Evolutionary conservation across 1,140 invertebrate genomes (phyloP).

Genomic region (Drusus annulatus): DNA sequence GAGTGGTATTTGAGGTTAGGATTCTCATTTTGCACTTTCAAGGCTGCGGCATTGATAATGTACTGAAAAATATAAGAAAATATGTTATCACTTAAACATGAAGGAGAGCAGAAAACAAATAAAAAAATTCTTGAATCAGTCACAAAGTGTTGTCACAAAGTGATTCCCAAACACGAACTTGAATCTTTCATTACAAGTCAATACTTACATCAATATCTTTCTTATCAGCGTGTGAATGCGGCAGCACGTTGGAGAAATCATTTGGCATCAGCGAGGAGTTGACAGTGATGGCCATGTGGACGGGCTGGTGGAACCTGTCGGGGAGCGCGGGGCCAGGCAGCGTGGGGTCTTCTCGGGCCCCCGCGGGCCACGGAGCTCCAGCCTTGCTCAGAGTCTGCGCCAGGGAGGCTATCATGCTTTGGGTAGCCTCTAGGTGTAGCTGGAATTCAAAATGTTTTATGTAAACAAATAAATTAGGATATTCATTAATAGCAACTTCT

Average conservation of each 20-base stretch:
- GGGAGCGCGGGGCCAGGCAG: constrained; percentile 75
- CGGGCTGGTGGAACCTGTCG: constrained; percentile 88
- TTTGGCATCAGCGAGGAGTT: constrained; percentile 85
- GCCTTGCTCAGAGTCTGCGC: constrained; percentile 56
- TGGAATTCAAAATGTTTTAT: constrained; percentile 60
- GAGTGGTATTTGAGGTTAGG: constrained; percentile 70
- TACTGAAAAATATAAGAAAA: constrained; percentile 66
- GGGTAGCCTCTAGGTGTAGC: constrained; percentile 69
- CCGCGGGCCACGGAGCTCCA: constrained; percentile 61
- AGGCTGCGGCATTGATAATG: constrained; percentile 74
- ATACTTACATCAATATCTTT: constrained; percentile 44
- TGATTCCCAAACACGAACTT: too few relatives aligned
- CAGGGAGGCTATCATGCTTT: constrained; percentile 69
- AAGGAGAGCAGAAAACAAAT: too few relatives aligned
- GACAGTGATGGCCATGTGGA: constrained; percentile 88
- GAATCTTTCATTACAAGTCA: not conserved
- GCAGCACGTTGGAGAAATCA: constrained; percentile 76
- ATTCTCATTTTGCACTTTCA: constrained; percentile 74
- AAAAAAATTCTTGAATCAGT: too few relatives aligned
- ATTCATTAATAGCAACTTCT: not conserved
- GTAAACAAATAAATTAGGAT: not conserved
- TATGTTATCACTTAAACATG: not conserved
- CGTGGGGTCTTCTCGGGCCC: constrained; percentile 47
- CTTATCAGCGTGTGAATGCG: constrained; percentile 62
- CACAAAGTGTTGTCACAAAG: too few relatives aligned